Evolutionary conservation across 1,140 invertebrate species (phyloP).

Genomic region (Himalopsyche phryganea): DNA sequence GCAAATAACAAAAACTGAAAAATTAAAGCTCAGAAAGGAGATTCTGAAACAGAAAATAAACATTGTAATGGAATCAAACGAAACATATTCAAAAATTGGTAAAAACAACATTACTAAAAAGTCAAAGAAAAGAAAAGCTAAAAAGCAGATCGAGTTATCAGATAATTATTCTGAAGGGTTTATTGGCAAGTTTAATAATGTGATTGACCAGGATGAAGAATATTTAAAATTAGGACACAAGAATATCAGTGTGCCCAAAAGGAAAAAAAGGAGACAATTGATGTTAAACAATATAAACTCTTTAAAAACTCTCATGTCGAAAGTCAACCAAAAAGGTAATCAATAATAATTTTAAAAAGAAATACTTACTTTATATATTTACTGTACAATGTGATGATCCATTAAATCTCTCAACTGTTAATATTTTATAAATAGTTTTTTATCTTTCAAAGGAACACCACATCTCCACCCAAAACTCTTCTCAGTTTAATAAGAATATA

Average conservation of each 20-base stretch:
- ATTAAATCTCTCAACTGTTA: no score
- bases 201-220: conserved; percentile 25
- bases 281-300: conserved; percentile 20
- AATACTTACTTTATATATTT: no score
- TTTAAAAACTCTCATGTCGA: conserved; percentile 19
- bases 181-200: conserved; percentile 14
- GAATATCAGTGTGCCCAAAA: conserved; percentile 24
- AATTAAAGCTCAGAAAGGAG: conserved; percentile 29
- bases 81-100: background rate
- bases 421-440: no score
- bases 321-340: conserved; percentile 6
- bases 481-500: no score
- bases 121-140: background rate
- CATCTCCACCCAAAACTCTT: no score
- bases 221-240: conserved; percentile 30
- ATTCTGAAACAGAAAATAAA: conserved; percentile 29
- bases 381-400: no score
- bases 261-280: conserved; percentile 17
- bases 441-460: no score
- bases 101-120: conserved; percentile 14
- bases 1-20: conserved; percentile 28
- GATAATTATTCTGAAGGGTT: conserved; percentile 2
- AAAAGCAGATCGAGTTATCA: background rate
- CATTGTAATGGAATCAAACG: conserved; percentile 16
- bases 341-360: no score